Percentiles rank a stretch among this genome's conserved stretches.
These are phyloP conservation scores for Watsonalla binaria DNA, from an alignment of 2,888 invertebrate genomes.

Conservation along the genomic window DNA sequence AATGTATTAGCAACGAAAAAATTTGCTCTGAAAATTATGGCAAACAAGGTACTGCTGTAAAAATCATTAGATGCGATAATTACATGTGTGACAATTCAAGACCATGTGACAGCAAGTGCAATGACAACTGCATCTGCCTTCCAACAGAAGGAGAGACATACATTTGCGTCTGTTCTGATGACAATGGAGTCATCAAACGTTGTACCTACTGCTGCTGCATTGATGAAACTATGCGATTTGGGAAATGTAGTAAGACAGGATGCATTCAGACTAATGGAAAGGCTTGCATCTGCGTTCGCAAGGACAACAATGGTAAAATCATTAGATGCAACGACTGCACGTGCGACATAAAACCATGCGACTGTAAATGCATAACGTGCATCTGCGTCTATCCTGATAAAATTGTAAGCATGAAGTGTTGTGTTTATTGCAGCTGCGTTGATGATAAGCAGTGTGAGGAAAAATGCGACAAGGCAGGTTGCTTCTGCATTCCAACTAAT, in stretches of 20 bases:
- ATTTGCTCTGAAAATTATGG: no score
- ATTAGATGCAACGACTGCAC: slow-evolving; percentile 26
- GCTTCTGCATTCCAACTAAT: slow-evolving; percentile 20
- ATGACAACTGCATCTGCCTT: slow-evolving; percentile 22
- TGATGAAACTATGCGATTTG: no score
- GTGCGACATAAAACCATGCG: slow-evolving; percentile 14
- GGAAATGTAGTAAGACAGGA: slow-evolving; percentile 9
- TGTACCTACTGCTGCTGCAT: no score
- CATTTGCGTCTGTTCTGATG: slow-evolving; percentile 16
- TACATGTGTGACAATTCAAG: slow-evolving; percentile 19
- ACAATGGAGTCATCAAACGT: slow-evolving; percentile 16
- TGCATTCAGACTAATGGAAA: slow-evolving; percentile 25
- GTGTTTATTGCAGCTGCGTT: slow-evolving; percentile 10
- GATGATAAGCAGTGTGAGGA: no score
- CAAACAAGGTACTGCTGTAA: slow-evolving; percentile 16
- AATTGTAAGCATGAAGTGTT: slow-evolving; percentile 15
- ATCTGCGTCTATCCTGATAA: slow-evolving; percentile 17
- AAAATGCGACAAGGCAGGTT: slow-evolving; percentile 17
- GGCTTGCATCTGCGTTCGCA: slow-evolving; percentile 25
- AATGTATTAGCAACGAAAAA: no score
- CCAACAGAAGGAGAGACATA: slow-evolving; percentile 16
- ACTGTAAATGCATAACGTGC: slow-evolving; percentile 20
- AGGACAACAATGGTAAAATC: neutral
- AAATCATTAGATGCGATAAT: slow-evolving; percentile 22
- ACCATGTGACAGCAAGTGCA: slow-evolving; percentile 17